phyloP scores from a whole-genome alignment of 2,888 invertebrate species.

The Napeogenes inachia region DNA sequence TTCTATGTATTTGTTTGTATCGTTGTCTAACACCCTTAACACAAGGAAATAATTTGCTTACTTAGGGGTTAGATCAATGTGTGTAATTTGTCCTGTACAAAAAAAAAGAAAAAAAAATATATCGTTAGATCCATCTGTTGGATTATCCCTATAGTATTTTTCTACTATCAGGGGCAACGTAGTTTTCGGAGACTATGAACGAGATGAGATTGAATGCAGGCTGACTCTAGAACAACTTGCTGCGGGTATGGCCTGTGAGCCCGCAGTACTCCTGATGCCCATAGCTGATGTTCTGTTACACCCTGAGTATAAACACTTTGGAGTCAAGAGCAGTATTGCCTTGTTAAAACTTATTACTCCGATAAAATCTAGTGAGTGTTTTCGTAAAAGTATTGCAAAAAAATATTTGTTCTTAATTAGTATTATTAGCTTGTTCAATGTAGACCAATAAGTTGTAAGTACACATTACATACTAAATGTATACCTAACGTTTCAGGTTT shows the following conservation, averaged over 20 bases:
- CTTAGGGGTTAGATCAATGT: no score
- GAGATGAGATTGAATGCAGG: constrained; percentile 57
- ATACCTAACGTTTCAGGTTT: neutral
- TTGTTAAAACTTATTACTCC: constrained; percentile 53
- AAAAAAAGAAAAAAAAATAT: no score
- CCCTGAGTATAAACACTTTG: constrained; percentile 65
- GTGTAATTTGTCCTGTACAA: no score
- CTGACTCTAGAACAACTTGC: constrained; percentile 42
- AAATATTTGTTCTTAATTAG: no score
- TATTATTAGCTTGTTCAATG: no score
- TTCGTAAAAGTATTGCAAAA: no score
- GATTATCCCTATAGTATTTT: neutral
- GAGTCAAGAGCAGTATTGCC: constrained; percentile 52
- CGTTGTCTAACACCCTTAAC: no score
- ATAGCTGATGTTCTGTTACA: constrained; percentile 63
- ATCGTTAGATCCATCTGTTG: neutral
- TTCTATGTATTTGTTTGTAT: no score
- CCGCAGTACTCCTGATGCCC: constrained; percentile 58
- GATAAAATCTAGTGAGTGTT: constrained; percentile 51
- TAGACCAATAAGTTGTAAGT: no score
- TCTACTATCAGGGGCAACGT: constrained; percentile 52
- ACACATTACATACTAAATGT: neutral
- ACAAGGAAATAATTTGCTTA: no score
- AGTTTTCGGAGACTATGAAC: constrained; percentile 61
- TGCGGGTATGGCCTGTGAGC: constrained; percentile 46